phyloP scores from a whole-genome alignment of 2,797 vertebrate genomes.

The Chromobotia macracanthus region DNA sequence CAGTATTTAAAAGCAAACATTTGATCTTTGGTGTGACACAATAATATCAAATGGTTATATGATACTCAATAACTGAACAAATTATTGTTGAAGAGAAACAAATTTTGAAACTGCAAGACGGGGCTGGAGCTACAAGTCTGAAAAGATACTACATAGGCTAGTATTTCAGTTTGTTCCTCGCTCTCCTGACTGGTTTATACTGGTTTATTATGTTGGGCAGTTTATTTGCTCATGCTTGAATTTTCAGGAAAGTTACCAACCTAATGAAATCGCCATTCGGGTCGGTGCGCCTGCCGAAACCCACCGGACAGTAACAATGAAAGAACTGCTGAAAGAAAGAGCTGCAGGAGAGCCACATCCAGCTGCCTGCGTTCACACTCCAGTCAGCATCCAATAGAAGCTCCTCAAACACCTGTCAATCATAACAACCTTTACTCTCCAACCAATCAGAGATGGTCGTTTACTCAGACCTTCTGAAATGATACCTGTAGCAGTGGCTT shows the following conservation, averaged over 20 bases:
- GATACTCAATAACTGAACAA: background rate
- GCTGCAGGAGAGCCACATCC: constrained; percentile 85
- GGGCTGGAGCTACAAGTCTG: background rate
- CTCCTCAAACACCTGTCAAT: constrained; percentile 76
- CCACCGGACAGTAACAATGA: constrained; percentile 85
- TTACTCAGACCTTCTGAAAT: background rate
- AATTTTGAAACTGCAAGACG: constrained; percentile 4
- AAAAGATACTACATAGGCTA: background rate
- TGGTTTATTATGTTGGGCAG: background rate
- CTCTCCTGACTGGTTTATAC: background rate
- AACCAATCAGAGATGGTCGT: constrained; percentile 5
- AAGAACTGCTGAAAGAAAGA: constrained; percentile 86
- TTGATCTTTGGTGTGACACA: background rate
- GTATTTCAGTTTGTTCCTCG: background rate
- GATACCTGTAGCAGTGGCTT: background rate
- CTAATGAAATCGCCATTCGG: constrained; percentile 85
- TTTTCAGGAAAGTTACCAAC: constrained; percentile 68
- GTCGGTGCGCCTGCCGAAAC: constrained; percentile 82
- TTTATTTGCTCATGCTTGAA: background rate
- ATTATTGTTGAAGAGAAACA: background rate
- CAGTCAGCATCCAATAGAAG: constrained; percentile 81
- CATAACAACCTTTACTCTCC: constrained; percentile 42
- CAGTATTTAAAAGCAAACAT: constrained; percentile 2
- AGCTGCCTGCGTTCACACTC: constrained; percentile 84
- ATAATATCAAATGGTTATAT: background rate